Evolutionary conservation across 2,888 invertebrate species (phyloP), one percentile per base, ranked within the genome.

Genomic region (Pomacea canaliculata): DNA sequence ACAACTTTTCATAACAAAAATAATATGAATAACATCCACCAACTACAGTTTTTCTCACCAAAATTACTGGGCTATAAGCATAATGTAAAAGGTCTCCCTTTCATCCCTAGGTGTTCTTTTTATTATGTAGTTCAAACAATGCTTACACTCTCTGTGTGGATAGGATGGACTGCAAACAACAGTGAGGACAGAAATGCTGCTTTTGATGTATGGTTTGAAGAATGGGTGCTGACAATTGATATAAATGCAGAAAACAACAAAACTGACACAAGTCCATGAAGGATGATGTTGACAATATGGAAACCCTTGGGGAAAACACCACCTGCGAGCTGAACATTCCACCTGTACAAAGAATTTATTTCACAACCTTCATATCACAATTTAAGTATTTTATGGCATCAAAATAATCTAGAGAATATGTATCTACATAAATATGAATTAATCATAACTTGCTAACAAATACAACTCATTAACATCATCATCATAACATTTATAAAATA

Each of bases 141-240:
- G 86, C 93, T 91, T 89, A 94, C 96, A 78, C 96, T 95, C 92
- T 99, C 98, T 0, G 95, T 94, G 91, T 99, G 98, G 71, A 98
- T 92, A 0, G 99, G 98, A 92, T 98, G 98, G 23, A 96, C 94
- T 19, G 96, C 94, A 92, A 98, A 99, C 49, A 98, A 89, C 7
- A 95, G 84, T 23, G 95, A 92, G 63, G 95, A 93, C 76, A 95
- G 91, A 84, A 94, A 94, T 7, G 79, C 60, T 62, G 70, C 66
- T 37, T 56, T 73, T n/a, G 90, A 81, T 8, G 63, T 18, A 12
- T 9, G n/a, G 19, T 12, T 63, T 12, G 10, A 12, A 12, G 8
- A 37, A 27, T 23, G 68, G 10, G 18, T 51, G 76, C 80, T 83
- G 51, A 87, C 78, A 27, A 88, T 83, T 73, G 91, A 82, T 73